Evolutionary conservation across 2,888 invertebrate genomes (phyloP).

Genomic region (Eugnorisma glareosa): DNA sequence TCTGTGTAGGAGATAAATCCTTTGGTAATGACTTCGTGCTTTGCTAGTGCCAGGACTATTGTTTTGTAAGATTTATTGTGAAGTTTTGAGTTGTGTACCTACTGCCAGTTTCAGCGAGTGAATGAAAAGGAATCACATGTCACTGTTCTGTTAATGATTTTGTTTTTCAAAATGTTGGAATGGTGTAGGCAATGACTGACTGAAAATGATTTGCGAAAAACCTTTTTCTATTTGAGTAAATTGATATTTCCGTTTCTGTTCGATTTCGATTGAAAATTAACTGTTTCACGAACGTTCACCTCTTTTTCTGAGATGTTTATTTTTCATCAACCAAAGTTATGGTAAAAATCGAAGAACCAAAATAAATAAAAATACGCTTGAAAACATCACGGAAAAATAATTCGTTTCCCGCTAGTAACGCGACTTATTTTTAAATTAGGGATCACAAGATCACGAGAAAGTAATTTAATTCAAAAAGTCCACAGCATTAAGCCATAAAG

Average conservation of each 20-base stretch:
- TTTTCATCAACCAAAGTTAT: constrained; percentile 16
- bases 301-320: constrained; percentile 6
- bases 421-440: constrained; percentile 52
- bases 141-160: not conserved
- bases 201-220: not conserved
- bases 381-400: constrained; percentile 33
- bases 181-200: not conserved
- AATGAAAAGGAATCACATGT: constrained; percentile 9
- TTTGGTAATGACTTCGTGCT: constrained; percentile 55
- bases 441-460: constrained; percentile 53
- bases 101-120: not conserved
- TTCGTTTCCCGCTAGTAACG: constrained; percentile 43
- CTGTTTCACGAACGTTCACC: not conserved
- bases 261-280: not conserved
- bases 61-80: constrained; percentile 57
- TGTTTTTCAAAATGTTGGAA: not conserved
- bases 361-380: constrained; percentile 29
- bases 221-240: not conserved
- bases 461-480: constrained; percentile 64
- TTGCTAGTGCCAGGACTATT: constrained; percentile 42
- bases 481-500: constrained; percentile 57
- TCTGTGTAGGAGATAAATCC: constrained; percentile 50
- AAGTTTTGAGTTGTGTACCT: constrained; percentile 43
- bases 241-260: not conserved
- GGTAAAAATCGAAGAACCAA: not conserved